Evolutionary conservation across 2,113 vertebrate genomes (phyloP), one percentile per base, ranked within the genome.

Genomic region (Gopherus flavomarginatus): DNA sequence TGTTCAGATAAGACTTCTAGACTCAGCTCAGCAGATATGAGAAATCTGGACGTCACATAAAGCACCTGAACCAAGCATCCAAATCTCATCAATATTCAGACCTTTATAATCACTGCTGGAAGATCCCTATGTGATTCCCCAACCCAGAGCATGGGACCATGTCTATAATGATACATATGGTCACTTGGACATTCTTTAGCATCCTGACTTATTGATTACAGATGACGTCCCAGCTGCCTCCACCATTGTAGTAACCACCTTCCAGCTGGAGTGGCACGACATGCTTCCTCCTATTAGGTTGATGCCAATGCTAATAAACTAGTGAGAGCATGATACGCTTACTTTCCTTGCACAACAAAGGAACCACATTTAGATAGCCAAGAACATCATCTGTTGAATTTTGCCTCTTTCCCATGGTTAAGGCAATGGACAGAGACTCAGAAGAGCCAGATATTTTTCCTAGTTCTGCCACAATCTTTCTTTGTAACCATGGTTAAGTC

Each of bases 141-240:
- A 47, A 85, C 24, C 21, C 56, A 31, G 75, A 22, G 1, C 88
- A 27, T 0, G 1, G 11, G 27, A 3, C 44, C 12, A 31, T 29
- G 29, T 13, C 29, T 62, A 31, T 62, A 31, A 31, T 62, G 27
- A 62, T n/a, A 35, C 14, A 65, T 35, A 19, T n/a, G 31, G 31
- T 4, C 31, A 17, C 31, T 65, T 65, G 62, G 62, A 65, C 62
- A 65, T 65, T 65, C 31, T 65, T 16, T 65, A 65, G 31, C 13
- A 17, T 31, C 31, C 62, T 31, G n/a, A 65, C 31, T 35, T 65
- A 65, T 17, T 35, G 35, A 7, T 65, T 65, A 65, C 31, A 65
- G 31, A n/a, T 35, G 62, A 65, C 17, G 31, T n/a, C 31, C 62
- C 62, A 65, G 62, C 31, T n/a, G 31, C 62, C 31, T 65, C 31